Conservation (phyloP, 2,888 invertebrate species). For the Tetrapedia diversipes region DNA sequence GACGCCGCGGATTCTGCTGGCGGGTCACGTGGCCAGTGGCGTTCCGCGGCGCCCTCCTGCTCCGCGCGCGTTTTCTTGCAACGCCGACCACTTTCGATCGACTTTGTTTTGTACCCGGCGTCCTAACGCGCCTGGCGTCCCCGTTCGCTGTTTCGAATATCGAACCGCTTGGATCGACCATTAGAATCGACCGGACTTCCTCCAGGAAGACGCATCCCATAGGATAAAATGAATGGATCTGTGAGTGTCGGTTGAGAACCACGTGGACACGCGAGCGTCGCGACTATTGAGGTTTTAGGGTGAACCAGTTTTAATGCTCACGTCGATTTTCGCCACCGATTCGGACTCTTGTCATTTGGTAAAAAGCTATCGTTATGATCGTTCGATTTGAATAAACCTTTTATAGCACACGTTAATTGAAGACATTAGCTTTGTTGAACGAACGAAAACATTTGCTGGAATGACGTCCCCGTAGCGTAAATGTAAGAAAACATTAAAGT, state of each 20-base stretch:
- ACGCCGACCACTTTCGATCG: conserved; percentile 22
- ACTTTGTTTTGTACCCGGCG: not conserved
- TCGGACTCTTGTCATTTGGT: no score
- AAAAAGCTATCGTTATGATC: no score
- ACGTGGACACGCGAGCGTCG: conserved; percentile 18
- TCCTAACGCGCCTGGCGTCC: no score
- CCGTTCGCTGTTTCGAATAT: conserved; percentile 15
- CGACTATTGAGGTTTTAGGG: conserved; percentile 38
- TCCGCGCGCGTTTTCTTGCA: conserved; percentile 25
- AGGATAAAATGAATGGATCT: not conserved
- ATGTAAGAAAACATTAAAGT: no score
- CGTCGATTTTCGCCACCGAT: not conserved
- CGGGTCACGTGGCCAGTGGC: conserved; percentile 67
- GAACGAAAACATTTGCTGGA: no score
- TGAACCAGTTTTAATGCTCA: conserved; percentile 43
- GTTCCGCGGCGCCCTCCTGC: conserved; percentile 39
- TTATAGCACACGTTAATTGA: no score
- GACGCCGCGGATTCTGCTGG: conserved; percentile 78
- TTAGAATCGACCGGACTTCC: not conserved
- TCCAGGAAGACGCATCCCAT: not conserved
- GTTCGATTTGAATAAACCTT: no score
- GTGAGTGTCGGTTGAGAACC: conserved; percentile 31
- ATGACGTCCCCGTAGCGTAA: no score
- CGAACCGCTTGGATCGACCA: conserved; percentile 13
- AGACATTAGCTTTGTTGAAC: no score